Evolutionary conservation across 2,113 vertebrate genomes (phyloP).

Genomic region (Melanerpes formicivorus): DNA sequence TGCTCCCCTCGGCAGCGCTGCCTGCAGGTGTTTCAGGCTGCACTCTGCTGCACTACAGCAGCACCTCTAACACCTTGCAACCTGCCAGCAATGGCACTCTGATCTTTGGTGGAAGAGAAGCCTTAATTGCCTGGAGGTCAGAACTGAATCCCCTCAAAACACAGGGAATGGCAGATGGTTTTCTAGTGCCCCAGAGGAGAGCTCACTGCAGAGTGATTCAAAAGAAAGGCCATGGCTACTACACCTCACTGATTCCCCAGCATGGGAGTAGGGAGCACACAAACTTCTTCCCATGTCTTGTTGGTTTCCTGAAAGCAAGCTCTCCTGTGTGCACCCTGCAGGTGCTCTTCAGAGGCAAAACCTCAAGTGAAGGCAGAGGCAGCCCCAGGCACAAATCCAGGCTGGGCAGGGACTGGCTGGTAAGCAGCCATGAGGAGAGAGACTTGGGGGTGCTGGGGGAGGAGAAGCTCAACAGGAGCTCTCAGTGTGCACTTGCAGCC

Average conservation of each 20-base stretch:
- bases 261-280: background rate
- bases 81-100: background rate
- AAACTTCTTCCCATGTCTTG: background rate
- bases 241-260: background rate
- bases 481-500: too few relatives aligned
- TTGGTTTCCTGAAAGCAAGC: background rate
- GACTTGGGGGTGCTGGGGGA: too few relatives aligned
- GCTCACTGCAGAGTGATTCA: background rate
- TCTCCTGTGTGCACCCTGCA: background rate
- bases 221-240: background rate
- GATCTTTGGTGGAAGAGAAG: background rate
- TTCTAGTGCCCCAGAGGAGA: background rate
- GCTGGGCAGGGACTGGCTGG: too few relatives aligned
- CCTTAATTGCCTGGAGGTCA: background rate
- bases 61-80: background rate
- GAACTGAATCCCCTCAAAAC: background rate
- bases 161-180: background rate
- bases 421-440: too few relatives aligned
- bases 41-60: background rate
- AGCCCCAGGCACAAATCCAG: too few relatives aligned
- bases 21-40: background rate
- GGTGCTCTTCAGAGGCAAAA: background rate
- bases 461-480: too few relatives aligned
- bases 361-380: background rate
- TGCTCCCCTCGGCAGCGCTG: background rate